Conservation (phyloP, 1,140 invertebrate genomes). For the Macrobrachium nipponense region DNA sequence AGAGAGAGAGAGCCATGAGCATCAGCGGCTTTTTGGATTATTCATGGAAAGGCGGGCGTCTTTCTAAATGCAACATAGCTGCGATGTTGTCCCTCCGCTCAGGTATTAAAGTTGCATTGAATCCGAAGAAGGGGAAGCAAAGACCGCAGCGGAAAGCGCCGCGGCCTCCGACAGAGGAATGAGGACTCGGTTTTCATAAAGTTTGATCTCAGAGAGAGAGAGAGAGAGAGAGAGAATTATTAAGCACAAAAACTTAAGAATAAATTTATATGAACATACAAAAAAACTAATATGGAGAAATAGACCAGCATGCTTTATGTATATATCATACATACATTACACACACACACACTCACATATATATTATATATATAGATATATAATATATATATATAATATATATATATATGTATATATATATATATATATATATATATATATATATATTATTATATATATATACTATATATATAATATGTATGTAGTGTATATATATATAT, state of each 20-base stretch:
- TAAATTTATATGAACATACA: neutral
- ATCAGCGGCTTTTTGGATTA: no score
- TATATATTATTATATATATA: conserved; percentile 2
- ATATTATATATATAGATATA: conserved; percentile 5
- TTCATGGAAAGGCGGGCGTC: no score
- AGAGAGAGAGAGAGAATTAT: neutral
- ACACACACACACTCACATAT: no score
- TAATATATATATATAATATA: conserved; percentile 1
- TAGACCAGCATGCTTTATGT: neutral
- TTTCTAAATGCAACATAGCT: no score
- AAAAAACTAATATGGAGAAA: neutral
- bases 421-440: conserved; percentile 16
- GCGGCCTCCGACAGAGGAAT: no score
- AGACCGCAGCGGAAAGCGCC: no score
- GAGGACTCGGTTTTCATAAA: no score
- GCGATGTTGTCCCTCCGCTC: no score
- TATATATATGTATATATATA: conserved; percentile 11
- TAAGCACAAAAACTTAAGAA: neutral
- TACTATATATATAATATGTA: neutral
- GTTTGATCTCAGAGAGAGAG: neutral
- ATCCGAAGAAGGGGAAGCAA: no score
- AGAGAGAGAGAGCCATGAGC: no score
- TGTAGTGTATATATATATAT: conserved; percentile 10
- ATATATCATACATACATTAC: neutral
- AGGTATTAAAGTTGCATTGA: no score